phyloP scores from a whole-genome alignment of 2,113 vertebrate species.

The Isichthys henryi region DNA sequence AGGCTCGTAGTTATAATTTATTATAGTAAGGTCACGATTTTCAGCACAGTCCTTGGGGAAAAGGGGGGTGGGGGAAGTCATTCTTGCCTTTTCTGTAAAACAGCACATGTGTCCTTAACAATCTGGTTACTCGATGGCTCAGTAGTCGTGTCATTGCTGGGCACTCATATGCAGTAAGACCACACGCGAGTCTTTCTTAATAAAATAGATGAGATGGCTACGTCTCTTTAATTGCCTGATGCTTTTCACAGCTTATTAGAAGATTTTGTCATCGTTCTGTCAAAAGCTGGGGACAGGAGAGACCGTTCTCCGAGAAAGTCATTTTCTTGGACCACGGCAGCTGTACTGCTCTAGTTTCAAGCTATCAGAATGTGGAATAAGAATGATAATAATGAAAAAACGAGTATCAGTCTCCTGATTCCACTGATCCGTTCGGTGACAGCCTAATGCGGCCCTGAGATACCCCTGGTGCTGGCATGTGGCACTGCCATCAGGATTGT shows the following conservation, averaged over 20 bases:
- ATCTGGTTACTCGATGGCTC: not conserved
- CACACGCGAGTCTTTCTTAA: not conserved
- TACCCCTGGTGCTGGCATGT: not conserved
- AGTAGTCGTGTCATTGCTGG: not conserved
- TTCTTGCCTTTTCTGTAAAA: not conserved
- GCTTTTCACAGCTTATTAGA: not conserved
- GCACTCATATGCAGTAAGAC: not conserved
- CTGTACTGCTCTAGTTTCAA: not conserved
- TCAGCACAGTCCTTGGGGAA: not conserved
- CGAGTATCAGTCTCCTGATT: not conserved
- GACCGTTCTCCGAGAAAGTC: not conserved
- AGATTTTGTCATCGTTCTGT: not conserved
- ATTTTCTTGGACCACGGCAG: not conserved
- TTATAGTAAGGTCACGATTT: not conserved
- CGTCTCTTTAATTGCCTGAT: not conserved
- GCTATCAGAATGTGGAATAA: not conserved
- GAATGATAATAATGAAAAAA: not conserved
- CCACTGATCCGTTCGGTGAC: not conserved
- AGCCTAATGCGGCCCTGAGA: not conserved
- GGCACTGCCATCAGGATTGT: not conserved
- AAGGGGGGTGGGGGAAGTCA: not conserved
- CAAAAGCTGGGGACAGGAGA: not conserved
- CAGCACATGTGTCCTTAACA: not conserved
- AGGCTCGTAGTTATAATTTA: not conserved
- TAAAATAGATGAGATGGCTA: not conserved